Evolutionary conservation across 2,797 vertebrate genomes (phyloP).

Genomic region (Octomys mimax): DNA sequence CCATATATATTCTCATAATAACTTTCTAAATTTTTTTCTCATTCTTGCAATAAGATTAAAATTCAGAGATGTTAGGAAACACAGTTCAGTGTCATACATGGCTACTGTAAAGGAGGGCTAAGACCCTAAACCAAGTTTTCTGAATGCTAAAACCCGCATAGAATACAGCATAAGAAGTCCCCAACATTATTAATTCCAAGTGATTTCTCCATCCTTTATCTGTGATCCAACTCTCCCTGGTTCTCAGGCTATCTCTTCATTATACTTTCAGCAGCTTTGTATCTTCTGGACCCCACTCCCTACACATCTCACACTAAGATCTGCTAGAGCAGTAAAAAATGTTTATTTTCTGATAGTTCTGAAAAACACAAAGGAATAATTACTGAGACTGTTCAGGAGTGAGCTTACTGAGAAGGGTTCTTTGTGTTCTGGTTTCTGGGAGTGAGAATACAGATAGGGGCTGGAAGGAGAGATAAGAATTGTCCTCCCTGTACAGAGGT

Average conservation of each 20-base stretch:
- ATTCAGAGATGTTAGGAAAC: slow-evolving; percentile 5
- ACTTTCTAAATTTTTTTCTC: neutral
- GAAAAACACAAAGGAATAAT: slow-evolving; percentile 36
- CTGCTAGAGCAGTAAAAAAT: neutral
- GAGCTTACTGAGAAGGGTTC: neutral
- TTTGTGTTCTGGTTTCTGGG: slow-evolving; percentile 26
- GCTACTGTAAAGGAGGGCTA: slow-evolving; percentile 1
- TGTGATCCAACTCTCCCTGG: neutral
- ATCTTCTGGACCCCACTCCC: neutral
- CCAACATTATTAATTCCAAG: slow-evolving; percentile 1
- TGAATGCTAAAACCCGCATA: neutral
- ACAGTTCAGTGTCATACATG: neutral
- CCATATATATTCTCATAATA: neutral
- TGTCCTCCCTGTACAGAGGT: neutral
- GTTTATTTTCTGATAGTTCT: slow-evolving; percentile 38
- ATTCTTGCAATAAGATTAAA: slow-evolving; percentile 17
- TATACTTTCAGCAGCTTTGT: neutral
- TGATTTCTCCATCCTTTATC: neutral
- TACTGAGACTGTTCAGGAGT: slow-evolving; percentile 23
- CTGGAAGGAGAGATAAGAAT: neutral
- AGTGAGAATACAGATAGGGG: neutral
- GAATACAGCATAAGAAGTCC: neutral
- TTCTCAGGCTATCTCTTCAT: neutral
- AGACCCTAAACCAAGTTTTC: neutral
- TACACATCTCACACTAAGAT: neutral